Base-by-base conservation (phyloP, 2,888 invertebrate genomes). In the Xylota sylvarum region DNA sequence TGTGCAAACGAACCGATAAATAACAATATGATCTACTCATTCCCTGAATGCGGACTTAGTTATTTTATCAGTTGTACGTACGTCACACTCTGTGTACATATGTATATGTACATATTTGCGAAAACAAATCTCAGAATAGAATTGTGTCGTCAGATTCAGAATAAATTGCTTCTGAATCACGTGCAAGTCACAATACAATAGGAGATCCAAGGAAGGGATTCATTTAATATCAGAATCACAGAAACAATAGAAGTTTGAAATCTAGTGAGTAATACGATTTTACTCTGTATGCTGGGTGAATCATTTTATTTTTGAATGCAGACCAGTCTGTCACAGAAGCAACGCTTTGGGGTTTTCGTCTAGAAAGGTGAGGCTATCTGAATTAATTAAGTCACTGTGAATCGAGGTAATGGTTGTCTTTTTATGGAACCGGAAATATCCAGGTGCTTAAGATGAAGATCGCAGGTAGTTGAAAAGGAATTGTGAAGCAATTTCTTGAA, bases 101-200 rank as follows among this genome's bases (percentile, higher is more conserved):
- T 35, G 5, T 35, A 5, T 35, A 6, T 4, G 4, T 5, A 9
- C 35, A 37, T 12, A 10, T 10, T 10, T 37, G 12, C 9, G 10
- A 37, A 37, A n/a, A n/a, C n/a, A 23, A 52, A 52, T 27, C 23
- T 2, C 27, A 52, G 52, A 27, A 50, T 2, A 50, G 23, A 27
- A 23, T n/a, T 52, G 27, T 52, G 5, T n/a, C 52, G 52, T 12
- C n/a, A 52, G 27, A 27, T 52, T 52, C 52, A 27, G 5, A 12
- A 12, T 52, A 52, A 48, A 27, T 6, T 23, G 4, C 5, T 23
- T 50, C 23, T 50, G 52, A 52, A 52, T 52, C 52, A 52, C 23
- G n/a, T 52, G 52, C 52, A n/a, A 23, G 23, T 23, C 27, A 52
- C 23, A 50, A 50, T 23, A 50, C 5, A 23, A 52, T 52, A 27